Evolutionary conservation across 2,113 vertebrate species (phyloP).

Genomic region (Tricholaema leucomelas): DNA sequence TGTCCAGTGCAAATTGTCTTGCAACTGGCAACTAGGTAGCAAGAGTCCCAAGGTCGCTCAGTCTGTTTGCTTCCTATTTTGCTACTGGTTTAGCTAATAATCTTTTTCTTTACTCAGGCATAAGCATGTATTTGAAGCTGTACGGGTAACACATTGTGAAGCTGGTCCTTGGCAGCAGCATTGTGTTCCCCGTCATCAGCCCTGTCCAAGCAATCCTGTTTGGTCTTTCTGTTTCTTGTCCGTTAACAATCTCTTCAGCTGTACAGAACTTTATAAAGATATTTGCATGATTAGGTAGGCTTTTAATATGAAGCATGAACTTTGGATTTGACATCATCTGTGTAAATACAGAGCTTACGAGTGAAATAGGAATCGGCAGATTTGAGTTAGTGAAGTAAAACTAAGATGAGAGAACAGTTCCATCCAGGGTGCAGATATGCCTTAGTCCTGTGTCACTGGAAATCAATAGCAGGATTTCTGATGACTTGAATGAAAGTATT

Average conservation of each 20-base stretch:
- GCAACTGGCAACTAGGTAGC: background rate
- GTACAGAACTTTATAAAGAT: background rate
- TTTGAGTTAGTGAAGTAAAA: conserved; percentile 4
- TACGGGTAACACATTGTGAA: conserved; percentile 9
- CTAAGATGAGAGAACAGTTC: background rate
- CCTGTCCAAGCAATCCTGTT: background rate
- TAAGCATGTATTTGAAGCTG: conserved; percentile 45
- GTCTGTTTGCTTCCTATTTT: conserved; percentile 46
- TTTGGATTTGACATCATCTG: background rate
- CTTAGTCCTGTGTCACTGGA: background rate
- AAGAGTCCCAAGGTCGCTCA: background rate
- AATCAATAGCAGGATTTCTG: conserved; percentile 12
- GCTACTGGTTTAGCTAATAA: conserved; percentile 32
- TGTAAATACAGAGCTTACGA: background rate
- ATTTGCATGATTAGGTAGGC: background rate
- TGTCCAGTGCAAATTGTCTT: background rate
- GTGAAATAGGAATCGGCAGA: background rate
- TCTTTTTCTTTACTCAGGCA: conserved; percentile 28
- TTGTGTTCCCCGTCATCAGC: background rate
- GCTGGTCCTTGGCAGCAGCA: background rate
- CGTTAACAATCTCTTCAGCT: background rate
- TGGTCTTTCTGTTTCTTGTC: background rate
- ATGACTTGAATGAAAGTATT: background rate
- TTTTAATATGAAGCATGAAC: background rate
- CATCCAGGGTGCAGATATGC: background rate